Base-by-base conservation (phyloP, 1,140 invertebrate genomes). In the Archivesica marissinica region DNA sequence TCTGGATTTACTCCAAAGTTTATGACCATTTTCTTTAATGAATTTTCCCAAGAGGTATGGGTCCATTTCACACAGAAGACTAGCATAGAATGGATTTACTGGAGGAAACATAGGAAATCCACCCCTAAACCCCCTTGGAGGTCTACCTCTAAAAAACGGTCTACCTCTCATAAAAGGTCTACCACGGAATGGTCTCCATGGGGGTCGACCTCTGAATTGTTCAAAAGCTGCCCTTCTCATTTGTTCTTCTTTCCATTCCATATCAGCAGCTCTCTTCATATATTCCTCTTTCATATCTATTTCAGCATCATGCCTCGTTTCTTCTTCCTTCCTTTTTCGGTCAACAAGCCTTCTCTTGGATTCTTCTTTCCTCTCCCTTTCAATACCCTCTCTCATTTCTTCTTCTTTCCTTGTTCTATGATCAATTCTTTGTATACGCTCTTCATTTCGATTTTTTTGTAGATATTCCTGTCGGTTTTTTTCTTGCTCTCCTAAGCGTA, bases 81-180 rank as follows among this genome's bases (percentile, higher is more conserved):
- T 56, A 39, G 79, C 66, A 56, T 72, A 72, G 33, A 81, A 81
- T 25, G 79, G 79, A 56, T 81, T 61, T 0, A 81, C n/a, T 9
- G 79, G 61, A 2, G 66, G 44, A 38, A 56, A 56, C 79, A 81
- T 81, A 33, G 59, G 44, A 68, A 54, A 39, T 11, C 64, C 66
- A 25, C 79, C 66, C 25, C 47, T 50, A 41, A 81, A 81, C 33
- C 74, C 74, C 30, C 74, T 56, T 52, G 74, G 50, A 59, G 74
- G 74, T 54, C 52, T 50, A 23, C 74, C 74, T 17, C 74, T 76
- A 6, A 76, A 23, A 25, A 35, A 39, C 39, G 54, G 54, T 54
- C 74, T 28, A 59, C 47, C 23, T 56, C 74, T 54, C 44, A 52
- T 76, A 54, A 68, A 50, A 28, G 44, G 64, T 39, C 66, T 70